Base-by-base conservation (phyloP, 2,113 vertebrate genomes). In the Seriola quinqueradiata region DNA sequence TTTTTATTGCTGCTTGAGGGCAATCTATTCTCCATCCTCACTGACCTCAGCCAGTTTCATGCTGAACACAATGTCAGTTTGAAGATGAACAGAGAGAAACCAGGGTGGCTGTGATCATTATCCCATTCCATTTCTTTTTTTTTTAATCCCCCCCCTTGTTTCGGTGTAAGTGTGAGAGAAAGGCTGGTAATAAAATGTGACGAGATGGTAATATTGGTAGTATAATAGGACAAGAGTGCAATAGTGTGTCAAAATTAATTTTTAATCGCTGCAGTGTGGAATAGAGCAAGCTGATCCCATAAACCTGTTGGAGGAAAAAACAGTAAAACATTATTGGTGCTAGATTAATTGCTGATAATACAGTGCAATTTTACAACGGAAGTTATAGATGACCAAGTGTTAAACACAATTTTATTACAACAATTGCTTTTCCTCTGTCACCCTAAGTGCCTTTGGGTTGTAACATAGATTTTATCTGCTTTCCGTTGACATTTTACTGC, bases 401-500 rank as follows among this genome's bases (percentile, higher is more conserved):
- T 89, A 82, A 91, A 89, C 65, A 80, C 74, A 70, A 40, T 85
- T 90, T 87, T 86, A 90, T 90, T 92, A 83, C 69, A 81, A 81
- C 83, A 87, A 83, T 87, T 79, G 58, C 72, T 91, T 88, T 83
- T 80, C 80, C 74, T 61, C 42, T 75, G 80, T 90, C 87, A 65
- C 59, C 72, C 38, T 70, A 80, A 87, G 84, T 88, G 74, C 77
- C 59, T 71, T 72, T 61, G 58, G 71, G 69, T 87, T 86, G 70
- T 80, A 72, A 83, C 73, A 58, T 63, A 48, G 85, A 88, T 91
- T 84, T 61, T 79, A 88, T 93, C 89, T 77, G 48, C 68, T 79
- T 80, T 23, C 77, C 74, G 75, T 68, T 87, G 84, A 86, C 77
- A 59, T 76, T 80, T 75, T 80, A 70, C 86, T 77, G 80, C 82